These are phyloP conservation scores for Atta cephalotes DNA, from an alignment of 1,140 invertebrate genomes.

Conservation along the genomic window DNA sequence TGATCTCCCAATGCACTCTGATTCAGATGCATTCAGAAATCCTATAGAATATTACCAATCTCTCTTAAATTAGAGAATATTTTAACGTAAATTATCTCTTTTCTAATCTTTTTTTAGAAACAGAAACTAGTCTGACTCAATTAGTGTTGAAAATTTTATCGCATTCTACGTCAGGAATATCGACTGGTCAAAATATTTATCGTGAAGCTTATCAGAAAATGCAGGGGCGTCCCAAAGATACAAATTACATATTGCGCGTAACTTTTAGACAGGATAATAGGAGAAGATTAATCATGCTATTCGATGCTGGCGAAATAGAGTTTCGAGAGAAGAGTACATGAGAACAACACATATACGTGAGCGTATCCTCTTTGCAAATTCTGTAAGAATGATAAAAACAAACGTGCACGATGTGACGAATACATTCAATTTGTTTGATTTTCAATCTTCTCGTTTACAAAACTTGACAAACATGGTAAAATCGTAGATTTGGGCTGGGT, in stretches of 20 bases:
- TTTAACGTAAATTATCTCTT: neutral
- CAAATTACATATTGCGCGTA: neutral
- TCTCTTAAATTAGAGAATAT: neutral
- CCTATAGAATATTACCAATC: neutral
- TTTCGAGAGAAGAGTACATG: neutral
- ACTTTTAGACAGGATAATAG: neutral
- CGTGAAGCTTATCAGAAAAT: neutral
- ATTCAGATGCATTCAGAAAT: neutral
- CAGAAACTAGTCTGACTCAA: neutral
- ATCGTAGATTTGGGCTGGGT: too few species aligned
- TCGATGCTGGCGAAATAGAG: neutral
- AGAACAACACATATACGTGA: too few species aligned
- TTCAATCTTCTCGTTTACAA: neutral
- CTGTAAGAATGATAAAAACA: constrained; percentile 38
- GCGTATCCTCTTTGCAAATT: constrained; percentile 6
- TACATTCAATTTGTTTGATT: neutral
- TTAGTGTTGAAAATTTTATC: neutral
- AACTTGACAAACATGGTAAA: constrained; percentile 3
- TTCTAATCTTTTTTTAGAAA: neutral
- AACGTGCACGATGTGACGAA: constrained; percentile 16
- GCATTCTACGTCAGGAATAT: neutral
- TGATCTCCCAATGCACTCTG: neutral
- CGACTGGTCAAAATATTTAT: constrained; percentile 11
- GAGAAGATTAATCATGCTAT: neutral
- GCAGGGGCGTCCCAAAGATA: constrained; percentile 1